These are phyloP conservation scores for Stegastes partitus DNA, from an alignment of 2,113 vertebrate species.

Conservation along the genomic window DNA sequence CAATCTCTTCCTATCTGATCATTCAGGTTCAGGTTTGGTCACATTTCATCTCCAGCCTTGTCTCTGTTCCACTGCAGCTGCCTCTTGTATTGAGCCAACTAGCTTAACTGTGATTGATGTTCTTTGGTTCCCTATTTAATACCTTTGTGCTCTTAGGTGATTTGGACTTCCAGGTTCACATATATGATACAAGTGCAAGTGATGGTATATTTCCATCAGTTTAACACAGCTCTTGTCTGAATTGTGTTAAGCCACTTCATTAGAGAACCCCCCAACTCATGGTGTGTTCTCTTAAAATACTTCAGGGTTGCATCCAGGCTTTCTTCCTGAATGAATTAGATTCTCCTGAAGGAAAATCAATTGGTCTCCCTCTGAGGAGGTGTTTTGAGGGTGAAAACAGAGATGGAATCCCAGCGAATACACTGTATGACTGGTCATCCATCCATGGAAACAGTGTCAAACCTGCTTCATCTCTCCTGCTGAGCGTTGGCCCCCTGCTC, in stretches of 20 bases:
- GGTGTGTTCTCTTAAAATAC: conserved; percentile 18
- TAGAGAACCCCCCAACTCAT: not conserved
- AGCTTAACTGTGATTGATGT: not conserved
- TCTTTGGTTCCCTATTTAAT: not conserved
- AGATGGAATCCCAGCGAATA: conserved; percentile 25
- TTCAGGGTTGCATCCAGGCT: conserved; percentile 4
- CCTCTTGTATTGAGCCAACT: not conserved
- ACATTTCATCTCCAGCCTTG: not conserved
- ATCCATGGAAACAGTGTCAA: conserved; percentile 45
- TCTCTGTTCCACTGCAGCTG: not conserved
- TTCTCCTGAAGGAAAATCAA: conserved; percentile 54
- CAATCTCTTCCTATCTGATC: too few species aligned
- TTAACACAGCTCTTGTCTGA: not conserved
- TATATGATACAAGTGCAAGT: not conserved
- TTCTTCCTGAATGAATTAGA: conserved; percentile 29
- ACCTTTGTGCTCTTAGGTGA: not conserved
- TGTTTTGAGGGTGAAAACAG: conserved; percentile 54
- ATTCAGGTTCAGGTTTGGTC: too few species aligned
- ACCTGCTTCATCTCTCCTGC: conserved; percentile 33
- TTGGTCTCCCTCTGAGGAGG: conserved; percentile 44
- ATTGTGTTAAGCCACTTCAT: not conserved
- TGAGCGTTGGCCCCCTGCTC: conserved; percentile 65
- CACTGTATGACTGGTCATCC: conserved; percentile 23
- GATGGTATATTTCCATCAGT: not conserved
- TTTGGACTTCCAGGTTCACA: not conserved